Base-by-base conservation (phyloP, 2,888 invertebrate species). In the Cephus pygmeus region DNA sequence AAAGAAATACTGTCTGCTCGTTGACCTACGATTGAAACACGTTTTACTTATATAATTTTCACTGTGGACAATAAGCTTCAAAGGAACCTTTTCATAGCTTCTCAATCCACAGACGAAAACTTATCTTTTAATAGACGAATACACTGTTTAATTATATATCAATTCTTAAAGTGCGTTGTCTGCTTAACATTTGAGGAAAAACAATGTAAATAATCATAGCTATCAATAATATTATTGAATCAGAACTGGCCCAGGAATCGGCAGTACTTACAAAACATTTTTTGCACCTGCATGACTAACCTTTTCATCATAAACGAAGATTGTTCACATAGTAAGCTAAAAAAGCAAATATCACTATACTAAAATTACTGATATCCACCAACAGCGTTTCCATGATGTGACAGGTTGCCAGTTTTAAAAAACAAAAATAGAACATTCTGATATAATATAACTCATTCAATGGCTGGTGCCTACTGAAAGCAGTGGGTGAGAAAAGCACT, bases 381-480 rank as follows among this genome's bases (percentile, higher is more conserved):
- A 56, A 9, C 69, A 30, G 69, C 40, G 6, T 69, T 69, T 69
- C 35, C 31, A 73, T 12, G 15, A 74, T 36, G 33, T 77, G 68
- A 75, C 77, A 77, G 36, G 77, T 69, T 34, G 75, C 33, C 69
- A 73, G 23, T 36, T 34, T 34, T 74, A 23, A 56, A 34, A 35
- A 31, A 69, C 35, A 75, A 77, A 77, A 77, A 77, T 77, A 75
- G 69, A 15, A 35, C 3, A 1, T 73, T 73, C 36, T 33, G 35
- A 30, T 56, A 73, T 73, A 73, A 77, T 73, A 76, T 76, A 76
- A 68, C 68, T 33, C 12, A 71, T 77, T 40, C 34, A 77, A 34
- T 23, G 34, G 34, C 34, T 77, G 68, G 30, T n/a, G 40, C 12
- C 12, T 36, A 56, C 12, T 34, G 33, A 33, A 31, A 69, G n/a